These are phyloP conservation scores for Chaetogeoica ovagalla DNA, from an alignment of 2,888 invertebrate genomes.

Conservation along the genomic window DNA sequence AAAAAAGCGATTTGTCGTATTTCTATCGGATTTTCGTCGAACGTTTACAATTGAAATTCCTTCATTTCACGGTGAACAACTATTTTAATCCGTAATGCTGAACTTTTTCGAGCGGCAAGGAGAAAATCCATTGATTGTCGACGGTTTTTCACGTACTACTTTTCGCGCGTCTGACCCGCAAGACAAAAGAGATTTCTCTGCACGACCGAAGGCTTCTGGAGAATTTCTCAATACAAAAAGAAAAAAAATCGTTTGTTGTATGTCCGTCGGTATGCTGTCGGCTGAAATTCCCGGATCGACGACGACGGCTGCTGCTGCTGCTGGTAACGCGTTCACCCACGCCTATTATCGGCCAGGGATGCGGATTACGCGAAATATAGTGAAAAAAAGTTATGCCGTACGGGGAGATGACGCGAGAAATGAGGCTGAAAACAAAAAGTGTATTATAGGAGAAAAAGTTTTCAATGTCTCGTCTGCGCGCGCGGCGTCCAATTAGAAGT, in stretches of 20 bases:
- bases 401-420: no score
- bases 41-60: slow-evolving; percentile 9
- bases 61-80: slow-evolving; percentile 15
- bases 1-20: not conserved
- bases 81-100: slow-evolving; percentile 29
- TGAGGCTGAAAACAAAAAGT: no score
- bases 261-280: slow-evolving; percentile 15
- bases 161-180: no score
- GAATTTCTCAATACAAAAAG: slow-evolving; percentile 34
- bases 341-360: no score
- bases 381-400: no score
- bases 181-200: slow-evolving; percentile 41
- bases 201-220: slow-evolving; percentile 13
- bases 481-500: slow-evolving; percentile 29
- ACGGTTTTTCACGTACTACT: slow-evolving; percentile 25
- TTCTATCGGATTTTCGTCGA: slow-evolving; percentile 11
- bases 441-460: not conserved
- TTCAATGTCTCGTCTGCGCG: no score
- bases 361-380: no score
- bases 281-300: not conserved
- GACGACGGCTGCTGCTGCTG: not conserved
- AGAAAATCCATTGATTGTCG: slow-evolving; percentile 7
- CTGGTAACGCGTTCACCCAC: slow-evolving; percentile 16
- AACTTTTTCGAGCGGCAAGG: slow-evolving; percentile 16
- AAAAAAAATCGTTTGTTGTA: slow-evolving; percentile 25